Conservation (phyloP, 1,140 invertebrate genomes). For the Drosophila erecta region DNA sequence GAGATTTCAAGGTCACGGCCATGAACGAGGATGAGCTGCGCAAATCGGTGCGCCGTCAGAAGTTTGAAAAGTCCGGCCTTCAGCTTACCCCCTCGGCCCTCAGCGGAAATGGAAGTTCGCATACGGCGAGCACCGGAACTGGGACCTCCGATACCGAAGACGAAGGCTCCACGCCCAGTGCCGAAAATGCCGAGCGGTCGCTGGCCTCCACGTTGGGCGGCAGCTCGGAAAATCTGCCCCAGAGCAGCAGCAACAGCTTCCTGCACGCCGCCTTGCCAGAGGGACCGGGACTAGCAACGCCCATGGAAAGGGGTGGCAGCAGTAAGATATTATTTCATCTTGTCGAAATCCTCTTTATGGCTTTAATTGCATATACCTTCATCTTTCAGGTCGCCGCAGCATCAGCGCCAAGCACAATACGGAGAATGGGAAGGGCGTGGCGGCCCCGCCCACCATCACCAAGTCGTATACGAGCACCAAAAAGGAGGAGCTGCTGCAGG, state of each 20-base stretch:
- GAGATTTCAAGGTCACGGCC: constrained; percentile 93
- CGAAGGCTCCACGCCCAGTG: constrained; percentile 91
- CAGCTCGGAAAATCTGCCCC: constrained; percentile 80
- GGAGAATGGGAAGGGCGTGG: constrained; percentile 76
- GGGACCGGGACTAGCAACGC: constrained; percentile 62
- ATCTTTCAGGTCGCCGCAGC: constrained; percentile 75
- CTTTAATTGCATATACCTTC: neutral
- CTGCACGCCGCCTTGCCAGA: constrained; percentile 81
- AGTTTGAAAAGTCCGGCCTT: constrained; percentile 86
- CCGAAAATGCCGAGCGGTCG: constrained; percentile 89
- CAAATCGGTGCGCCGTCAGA: constrained; percentile 90
- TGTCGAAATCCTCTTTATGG: neutral
- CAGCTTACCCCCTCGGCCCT: constrained; percentile 72
- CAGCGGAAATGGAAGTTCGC: constrained; percentile 83
- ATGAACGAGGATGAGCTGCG: constrained; percentile 94
- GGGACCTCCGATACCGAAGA: constrained; percentile 93
- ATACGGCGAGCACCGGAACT: constrained; percentile 87
- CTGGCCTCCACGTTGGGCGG: constrained; percentile 83
- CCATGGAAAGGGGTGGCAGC: constrained; percentile 84
- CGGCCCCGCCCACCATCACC: constrained; percentile 85
- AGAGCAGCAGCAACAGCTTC: constrained; percentile 69
- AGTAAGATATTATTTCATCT: constrained; percentile 54
- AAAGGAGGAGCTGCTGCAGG: constrained; percentile 92
- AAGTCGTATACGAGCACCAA: constrained; percentile 88
- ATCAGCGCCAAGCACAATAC: constrained; percentile 85